Conservation (phyloP, 2,797 vertebrate genomes). For the Tiaroga cobitis region DNA sequence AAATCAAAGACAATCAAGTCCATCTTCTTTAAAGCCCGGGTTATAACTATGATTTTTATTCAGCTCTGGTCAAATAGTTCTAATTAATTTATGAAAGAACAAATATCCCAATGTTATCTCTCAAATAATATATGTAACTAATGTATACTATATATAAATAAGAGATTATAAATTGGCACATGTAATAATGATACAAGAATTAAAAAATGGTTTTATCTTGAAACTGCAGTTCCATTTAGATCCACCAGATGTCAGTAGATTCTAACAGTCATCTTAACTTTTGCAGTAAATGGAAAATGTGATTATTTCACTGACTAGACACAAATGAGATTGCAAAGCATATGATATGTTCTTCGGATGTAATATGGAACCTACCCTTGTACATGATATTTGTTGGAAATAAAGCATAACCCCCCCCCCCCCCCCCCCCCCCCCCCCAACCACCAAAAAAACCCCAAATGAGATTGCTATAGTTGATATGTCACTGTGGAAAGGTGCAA, state of each 20-base stretch:
- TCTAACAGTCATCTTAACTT: not conserved
- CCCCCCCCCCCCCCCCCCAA: no score
- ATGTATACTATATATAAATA: no score
- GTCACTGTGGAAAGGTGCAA: not conserved
- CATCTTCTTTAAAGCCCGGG: not conserved
- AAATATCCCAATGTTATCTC: not conserved
- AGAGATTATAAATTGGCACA: not conserved
- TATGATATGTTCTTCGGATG: no score
- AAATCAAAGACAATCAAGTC: not conserved
- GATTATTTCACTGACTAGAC: not conserved
- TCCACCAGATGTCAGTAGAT: slow-evolving; percentile 15
- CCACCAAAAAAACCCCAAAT: not conserved
- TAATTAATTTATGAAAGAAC: not conserved
- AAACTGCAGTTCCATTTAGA: not conserved
- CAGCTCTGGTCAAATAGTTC: not conserved
- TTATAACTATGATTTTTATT: not conserved
- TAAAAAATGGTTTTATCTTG: not conserved
- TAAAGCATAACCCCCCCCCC: no score
- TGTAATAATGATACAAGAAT: not conserved
- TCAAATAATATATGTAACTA: not conserved
- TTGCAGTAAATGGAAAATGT: not conserved
- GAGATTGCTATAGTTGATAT: not conserved
- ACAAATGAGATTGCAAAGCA: not conserved
- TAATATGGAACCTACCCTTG: no score
- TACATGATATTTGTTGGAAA: no score